These are phyloP conservation scores for Epinotia demarniana DNA, from an alignment of 2,888 invertebrate genomes.

Conservation along the genomic window DNA sequence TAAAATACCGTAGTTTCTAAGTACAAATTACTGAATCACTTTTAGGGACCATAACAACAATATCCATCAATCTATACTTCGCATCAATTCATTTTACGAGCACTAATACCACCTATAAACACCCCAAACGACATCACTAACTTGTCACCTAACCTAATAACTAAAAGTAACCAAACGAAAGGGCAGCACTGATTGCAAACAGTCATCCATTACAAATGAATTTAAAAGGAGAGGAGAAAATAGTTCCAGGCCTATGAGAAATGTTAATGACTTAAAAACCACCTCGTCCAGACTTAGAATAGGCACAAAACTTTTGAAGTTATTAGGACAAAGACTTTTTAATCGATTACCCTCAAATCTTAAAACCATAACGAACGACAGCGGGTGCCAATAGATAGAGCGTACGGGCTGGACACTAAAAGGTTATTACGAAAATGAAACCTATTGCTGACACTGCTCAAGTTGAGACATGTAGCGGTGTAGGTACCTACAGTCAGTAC, in stretches of 20 bases:
- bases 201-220: constrained; percentile 50
- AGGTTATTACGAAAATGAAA: constrained; percentile 48
- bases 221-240: too few relatives aligned
- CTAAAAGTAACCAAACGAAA: constrained; percentile 31
- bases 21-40: not conserved
- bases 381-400: constrained; percentile 43
- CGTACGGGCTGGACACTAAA: constrained; percentile 48
- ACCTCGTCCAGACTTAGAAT: too few relatives aligned
- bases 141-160: constrained; percentile 34
- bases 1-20: not conserved
- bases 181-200: constrained; percentile 45
- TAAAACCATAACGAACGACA: too few relatives aligned
- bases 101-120: constrained; percentile 23
- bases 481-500: too few relatives aligned
- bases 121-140: constrained; percentile 11
- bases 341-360: too few relatives aligned
- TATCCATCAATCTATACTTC: constrained; percentile 17
- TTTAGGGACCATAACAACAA: not conserved
- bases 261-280: too few relatives aligned
- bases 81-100: constrained; percentile 20
- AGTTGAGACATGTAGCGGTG: constrained; percentile 1
- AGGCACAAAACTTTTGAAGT: too few relatives aligned
- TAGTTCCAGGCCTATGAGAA: too few relatives aligned
- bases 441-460: not conserved
- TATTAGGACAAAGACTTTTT: too few relatives aligned